Base-by-base conservation (phyloP, 2,888 invertebrate species). In the Eristalinus sepulchralis region DNA sequence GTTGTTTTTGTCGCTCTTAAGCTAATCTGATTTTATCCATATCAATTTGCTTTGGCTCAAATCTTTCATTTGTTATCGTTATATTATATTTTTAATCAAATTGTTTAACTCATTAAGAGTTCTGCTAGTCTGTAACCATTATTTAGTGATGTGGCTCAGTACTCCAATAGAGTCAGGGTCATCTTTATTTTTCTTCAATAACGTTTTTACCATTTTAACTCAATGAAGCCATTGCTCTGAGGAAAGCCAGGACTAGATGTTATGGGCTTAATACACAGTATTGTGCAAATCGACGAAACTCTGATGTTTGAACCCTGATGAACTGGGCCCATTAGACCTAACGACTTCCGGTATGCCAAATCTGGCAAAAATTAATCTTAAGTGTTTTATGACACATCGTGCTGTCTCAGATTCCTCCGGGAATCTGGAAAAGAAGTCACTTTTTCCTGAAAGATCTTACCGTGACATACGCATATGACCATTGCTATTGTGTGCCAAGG, bases 311-410 rank as follows among this genome's bases (percentile, higher is more conserved):
- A 22, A 63, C 34, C 13, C 24, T 62, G 9, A 36, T 20, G 33
- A 72, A 72, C 62, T 60, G 17, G 62, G 47, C 1, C 63, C 72
- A 22, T 72, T 75, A 31, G 66, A 55, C 34, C 36, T 36, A 20
- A 75, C 64, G 3, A 75, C 57, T 17, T 73, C 73, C n/a, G 73
- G 57, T 10, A 73, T 57, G 31, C 66, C 75, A 59, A 59, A 59
- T 27, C 57, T 71, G 60, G 34, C 24, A 36, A 73, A 73, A 10
- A 73, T 34, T 10, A 57, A 73, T 64, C 64, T 73, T 17, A 57
- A 57, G 11, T 71, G 27, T 22, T 60, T 60, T 27, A 71, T 71
- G 31, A 39, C 24, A 20, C 22, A 47, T 10, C 20, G 13, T n/a
- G 27, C n/a, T 24, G 24, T 53, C 47, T 66, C 47, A 2, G 47